A percentile compares a stretch with the other conserved stretches of the same genome.
These are phyloP conservation scores for Mormyrus iriodes DNA, from an alignment of 2,113 vertebrate species.

Conservation along the genomic window DNA sequence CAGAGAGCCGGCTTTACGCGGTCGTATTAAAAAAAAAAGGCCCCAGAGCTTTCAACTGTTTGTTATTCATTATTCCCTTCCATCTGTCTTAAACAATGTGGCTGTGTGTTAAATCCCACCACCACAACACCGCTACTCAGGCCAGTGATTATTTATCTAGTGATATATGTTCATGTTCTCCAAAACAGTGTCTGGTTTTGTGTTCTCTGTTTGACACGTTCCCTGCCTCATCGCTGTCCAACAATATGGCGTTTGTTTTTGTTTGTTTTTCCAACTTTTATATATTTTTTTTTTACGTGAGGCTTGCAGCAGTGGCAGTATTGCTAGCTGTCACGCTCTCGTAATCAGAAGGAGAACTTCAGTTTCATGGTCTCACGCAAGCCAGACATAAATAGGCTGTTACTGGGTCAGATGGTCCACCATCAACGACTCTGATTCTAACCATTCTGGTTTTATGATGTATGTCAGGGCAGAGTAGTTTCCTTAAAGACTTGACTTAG, in stretches of 20 bases:
- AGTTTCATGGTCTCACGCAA: background rate
- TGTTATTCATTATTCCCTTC: slow-evolving; percentile 30
- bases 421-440: background rate
- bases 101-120: slow-evolving; percentile 36
- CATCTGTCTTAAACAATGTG: slow-evolving; percentile 20
- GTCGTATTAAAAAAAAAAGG: background rate
- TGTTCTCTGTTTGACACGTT: background rate
- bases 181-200: background rate
- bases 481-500: background rate
- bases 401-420: background rate
- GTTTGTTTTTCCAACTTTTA: background rate
- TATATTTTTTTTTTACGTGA: background rate
- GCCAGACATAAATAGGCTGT: background rate
- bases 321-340: background rate
- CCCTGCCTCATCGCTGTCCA: background rate
- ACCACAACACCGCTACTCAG: background rate
- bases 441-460: background rate
- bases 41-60: slow-evolving; percentile 14
- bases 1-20: background rate
- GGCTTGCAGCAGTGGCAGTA: background rate
- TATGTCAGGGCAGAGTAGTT: background rate
- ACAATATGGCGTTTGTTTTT: background rate
- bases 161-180: background rate
- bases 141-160: background rate
- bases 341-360: background rate